Evolutionary conservation across 2,797 vertebrate genomes (phyloP), one percentile per base, ranked within the genome.

Genomic region (Buceros bicornis): DNA sequence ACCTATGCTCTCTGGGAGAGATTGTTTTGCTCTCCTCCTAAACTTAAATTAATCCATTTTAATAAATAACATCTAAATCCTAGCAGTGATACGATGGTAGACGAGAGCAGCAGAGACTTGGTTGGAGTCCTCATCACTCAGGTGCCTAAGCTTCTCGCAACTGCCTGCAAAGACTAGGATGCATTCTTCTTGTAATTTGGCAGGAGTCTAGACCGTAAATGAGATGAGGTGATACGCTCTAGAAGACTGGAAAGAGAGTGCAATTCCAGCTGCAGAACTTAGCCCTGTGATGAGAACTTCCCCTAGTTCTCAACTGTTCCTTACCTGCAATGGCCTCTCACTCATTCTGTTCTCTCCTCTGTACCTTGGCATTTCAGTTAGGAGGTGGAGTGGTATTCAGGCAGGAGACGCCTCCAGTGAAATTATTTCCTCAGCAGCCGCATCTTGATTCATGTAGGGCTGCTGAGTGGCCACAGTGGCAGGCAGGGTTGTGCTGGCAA

Each of bases 401-500:
- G 37, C 29, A 81, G 43, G 43, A 50, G 54, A 47, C 5, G 16
- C n/a, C 19, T 45, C 28, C 54, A 45, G 48, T 77, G n/a, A 42
- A 77, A 77, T 2, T 0, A 17, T 43, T 8, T 71, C 31, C 33
- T 81, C 22, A 47, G 65, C 33, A 72, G 60, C 50, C 56, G 17
- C 15, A 7, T 21, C 37, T 61, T 51, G 54, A 28, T 72, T 67
- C 1, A 0, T 26, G 12, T 21, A 3, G 29, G 37, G 9, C 3
- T 64, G 43, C 45, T 2, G 6, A 37, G 40, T 43, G 42, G 47
- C 58, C 45, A 20, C 54, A 20, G 25, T 51, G 42, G 56, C 42
- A 28, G 21, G 48, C 0, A 1, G 28, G 12, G 2, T 45, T 72
- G 42, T 67, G 58, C 29, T 77, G 48, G 28, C 13, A 79, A 71